Conservation (phyloP, 2,113 vertebrate species). For the Pelmatolapia mariae region DNA sequence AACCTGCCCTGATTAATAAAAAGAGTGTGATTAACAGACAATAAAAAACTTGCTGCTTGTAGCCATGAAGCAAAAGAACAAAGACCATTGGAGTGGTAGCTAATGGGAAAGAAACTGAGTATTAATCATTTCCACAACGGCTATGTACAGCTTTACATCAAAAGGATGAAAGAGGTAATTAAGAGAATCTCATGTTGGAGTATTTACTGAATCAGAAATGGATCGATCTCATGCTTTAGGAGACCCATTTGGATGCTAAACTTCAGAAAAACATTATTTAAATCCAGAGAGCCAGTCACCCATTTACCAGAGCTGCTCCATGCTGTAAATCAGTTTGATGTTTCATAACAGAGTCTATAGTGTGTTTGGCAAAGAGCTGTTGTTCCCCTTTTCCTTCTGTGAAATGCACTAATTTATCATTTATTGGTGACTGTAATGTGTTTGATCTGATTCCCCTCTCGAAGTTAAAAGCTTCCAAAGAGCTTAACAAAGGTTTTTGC, state of each 20-base stretch:
- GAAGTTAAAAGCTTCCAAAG: not conserved
- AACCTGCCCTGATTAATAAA: not conserved
- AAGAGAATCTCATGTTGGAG: not conserved
- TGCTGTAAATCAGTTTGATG: slow-evolving; percentile 1
- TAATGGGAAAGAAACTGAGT: not conserved
- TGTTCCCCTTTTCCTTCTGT: not conserved
- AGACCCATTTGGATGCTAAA: slow-evolving; percentile 1
- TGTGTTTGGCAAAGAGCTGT: not conserved
- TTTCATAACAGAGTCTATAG: not conserved
- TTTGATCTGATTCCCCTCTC: not conserved
- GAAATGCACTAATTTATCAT: not conserved
- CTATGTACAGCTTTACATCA: not conserved
- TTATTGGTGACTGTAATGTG: not conserved
- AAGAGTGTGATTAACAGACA: not conserved
- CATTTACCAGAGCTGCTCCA: not conserved
- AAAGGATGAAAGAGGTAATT: not conserved
- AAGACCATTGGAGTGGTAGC: not conserved
- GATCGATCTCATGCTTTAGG: slow-evolving; percentile 1
- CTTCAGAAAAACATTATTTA: not conserved
- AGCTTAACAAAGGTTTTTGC: not conserved
- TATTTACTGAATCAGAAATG: not conserved
- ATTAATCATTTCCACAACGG: not conserved
- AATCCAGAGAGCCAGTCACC: not conserved
- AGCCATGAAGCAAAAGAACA: not conserved
- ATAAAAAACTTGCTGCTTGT: not conserved